Evolutionary conservation across 2,113 vertebrate genomes (phyloP), one percentile per base, ranked within the genome.

Genomic region (Anseranas semipalmata): DNA sequence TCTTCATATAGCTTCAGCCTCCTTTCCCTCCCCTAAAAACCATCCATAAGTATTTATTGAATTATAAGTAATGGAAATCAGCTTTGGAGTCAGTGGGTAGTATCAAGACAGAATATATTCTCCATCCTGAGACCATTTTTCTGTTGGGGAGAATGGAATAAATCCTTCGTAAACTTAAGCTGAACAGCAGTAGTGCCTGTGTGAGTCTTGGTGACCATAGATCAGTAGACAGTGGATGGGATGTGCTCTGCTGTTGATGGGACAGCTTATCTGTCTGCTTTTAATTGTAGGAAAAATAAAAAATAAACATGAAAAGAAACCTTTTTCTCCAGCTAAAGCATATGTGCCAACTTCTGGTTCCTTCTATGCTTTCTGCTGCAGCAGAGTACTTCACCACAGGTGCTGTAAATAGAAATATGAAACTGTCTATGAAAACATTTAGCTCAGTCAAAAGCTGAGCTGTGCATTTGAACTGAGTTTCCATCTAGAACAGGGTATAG

Each of bases 201-300:
- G 0, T 30, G 30, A 89, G 37, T 1, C 0, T 24, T 28, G 17
- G 35, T 30, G 58, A 3, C n/a, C 2, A 39, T 11, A 58, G n/a
- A 9, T 66, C 16, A 19, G 63, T 12, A 25, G 35, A 3, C 22
- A 25, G 58, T 13, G 43, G 75, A 24, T 46, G 56, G 35, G 59
- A 43, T 5, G 50, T 18, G 52, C 39, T 73, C 13, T 11, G 68
- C 4, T 3, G 50, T 33, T 67, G 37, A 24, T 37, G 48, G 48
- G 45, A 30, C 22, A 39, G 37, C 21, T 55, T 79, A 2, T 5
- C 56, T 14, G 5, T 27, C 46, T 39, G 52, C 46, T 83, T 52
- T 17, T 67, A 5, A 12, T 37, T 45, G n/a, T 15, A 45, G 45
- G 39, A 72, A 84, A 41, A 84, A 62, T 41, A 2, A 39, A 50